Base-by-base conservation (phyloP, 2,113 vertebrate genomes). In the Oncorhynchus nerka region DNA sequence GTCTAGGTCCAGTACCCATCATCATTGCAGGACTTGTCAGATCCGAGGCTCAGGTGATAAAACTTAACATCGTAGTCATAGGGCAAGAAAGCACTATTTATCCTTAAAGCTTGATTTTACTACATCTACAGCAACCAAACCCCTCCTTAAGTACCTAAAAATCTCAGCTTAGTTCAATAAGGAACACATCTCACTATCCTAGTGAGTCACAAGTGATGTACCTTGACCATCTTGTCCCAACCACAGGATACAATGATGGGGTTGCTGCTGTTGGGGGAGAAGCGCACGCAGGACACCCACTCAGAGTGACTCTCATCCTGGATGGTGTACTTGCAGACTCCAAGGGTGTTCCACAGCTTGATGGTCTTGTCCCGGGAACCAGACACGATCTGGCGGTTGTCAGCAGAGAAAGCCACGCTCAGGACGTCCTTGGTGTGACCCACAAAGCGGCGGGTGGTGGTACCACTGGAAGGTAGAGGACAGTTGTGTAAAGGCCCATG, bases 141-240 rank as follows among this genome's bases (percentile, higher is more conserved):
- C 39, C 39, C 39, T 9, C 39, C 39, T 39, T 2, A 55, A 19
- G 51, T 15, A 55, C 16, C 3, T 55, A 19, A 55, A 19, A 4
- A 55, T 45, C 39, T 55, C 51, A 15, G 4, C 49, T 55, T 32
- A 67, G 39, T 45, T 45, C 39, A 45, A 45, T 45, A 45, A 3
- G 39, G 39, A 39, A 26, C 26, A 1, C 7, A 67, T 20, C 2
- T 5, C 28, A 68, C 67, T 19, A 7, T 34, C 67, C 67, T 32
- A 28, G 67, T 22, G n/a, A 9, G 59, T 24, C 59, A 68, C 39
- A 45, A 45, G 39, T 45, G 39, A 45, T 9, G 39, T 84, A 97
- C 97, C 95, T 99, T 99, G 68, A 99, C 97, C 92, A 97, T 91
- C 81, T 97, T 99, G 89, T 99, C 97, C 97, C 97, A 99, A 70